phyloP scores from a whole-genome alignment of 2,888 invertebrate genomes.

The Hermaeophaga mercurialis region DNA sequence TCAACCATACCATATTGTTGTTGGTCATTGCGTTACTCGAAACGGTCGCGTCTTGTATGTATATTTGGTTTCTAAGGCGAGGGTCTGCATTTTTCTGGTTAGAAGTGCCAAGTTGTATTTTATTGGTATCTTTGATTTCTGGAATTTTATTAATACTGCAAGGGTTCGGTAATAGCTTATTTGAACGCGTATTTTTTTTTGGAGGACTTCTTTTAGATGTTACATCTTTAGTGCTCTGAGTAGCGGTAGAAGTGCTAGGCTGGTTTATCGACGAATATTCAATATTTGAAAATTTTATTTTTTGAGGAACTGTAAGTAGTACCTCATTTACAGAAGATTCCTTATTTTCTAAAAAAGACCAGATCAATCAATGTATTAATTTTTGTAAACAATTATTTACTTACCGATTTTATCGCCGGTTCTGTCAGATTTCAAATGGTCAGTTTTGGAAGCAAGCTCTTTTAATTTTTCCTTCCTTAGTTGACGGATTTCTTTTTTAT shows the following conservation, averaged over 20 bases:
- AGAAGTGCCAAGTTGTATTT: too few species aligned
- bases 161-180: not conserved
- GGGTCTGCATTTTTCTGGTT: not conserved
- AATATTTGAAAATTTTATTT: conserved; percentile 43
- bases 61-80: not conserved
- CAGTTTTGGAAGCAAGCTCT: conserved; percentile 42
- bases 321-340: not conserved
- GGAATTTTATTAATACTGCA: too few species aligned
- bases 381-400: too few species aligned
- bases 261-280: not conserved
- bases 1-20: not conserved
- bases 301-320: conserved; percentile 47
- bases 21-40: conserved; percentile 28
- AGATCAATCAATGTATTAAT: too few species aligned
- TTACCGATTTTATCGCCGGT: too few species aligned
- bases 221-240: not conserved
- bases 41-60: conserved; percentile 30
- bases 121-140: too few species aligned
- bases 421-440: not conserved
- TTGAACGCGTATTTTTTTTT: not conserved
- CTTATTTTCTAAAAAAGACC: too few species aligned
- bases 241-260: not conserved
- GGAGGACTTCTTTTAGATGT: not conserved
- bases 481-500: conserved; percentile 20
- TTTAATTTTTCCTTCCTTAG: conserved; percentile 36